Evolutionary conservation across 2,888 invertebrate species (phyloP), one percentile per base, ranked within the genome.

Genomic region (Panopea generosa): DNA sequence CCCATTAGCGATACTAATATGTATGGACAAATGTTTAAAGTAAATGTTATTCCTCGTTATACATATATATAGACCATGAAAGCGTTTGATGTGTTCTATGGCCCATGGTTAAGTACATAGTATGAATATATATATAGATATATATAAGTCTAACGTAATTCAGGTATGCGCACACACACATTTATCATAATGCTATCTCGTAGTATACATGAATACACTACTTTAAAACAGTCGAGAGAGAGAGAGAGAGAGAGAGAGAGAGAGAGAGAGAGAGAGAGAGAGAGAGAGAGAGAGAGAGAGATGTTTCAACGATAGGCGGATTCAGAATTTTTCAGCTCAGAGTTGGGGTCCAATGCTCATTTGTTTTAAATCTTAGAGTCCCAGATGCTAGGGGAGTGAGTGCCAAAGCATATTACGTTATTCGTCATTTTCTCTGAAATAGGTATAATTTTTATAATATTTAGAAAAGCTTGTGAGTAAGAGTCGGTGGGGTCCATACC

Each of bases 141-240:
- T 57, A 63, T 71, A 71, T 71, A 71, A 43, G 3, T 67, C 57
- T 74, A 62, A 63, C 57, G 68, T 74, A 68, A 74, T 57, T 26
- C 62, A 59, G 68, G 62, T 68, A 52, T 62, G 49, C 33, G 27
- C 33, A 33, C n/a, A n/a, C n/a, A n/a, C n/a, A n/a, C n/a, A n/a
- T n/a, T n/a, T n/a, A n/a, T n/a, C n/a, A n/a, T n/a, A n/a, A n/a
- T n/a, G n/a, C 29, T 66, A 66, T 56, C 57, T 60, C n/a, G n/a
- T n/a, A n/a, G n/a, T n/a, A n/a, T n/a, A 11, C 33, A 33, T 33
- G 33, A 7, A 33, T 11, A 33, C 11, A 33, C 11, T 33, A 33
- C 33, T 11, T 33, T 33, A 33, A 33, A 33, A 7, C 11, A 33
- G n/a, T n/a, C n/a, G n/a, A n/a, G n/a, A n/a, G n/a, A n/a, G n/a